Percentiles rank a stretch among this genome's conserved stretches.
phyloP scores from a whole-genome alignment of 64 coral and sea anemone genomes.

The Montipora foliosa region DNA sequence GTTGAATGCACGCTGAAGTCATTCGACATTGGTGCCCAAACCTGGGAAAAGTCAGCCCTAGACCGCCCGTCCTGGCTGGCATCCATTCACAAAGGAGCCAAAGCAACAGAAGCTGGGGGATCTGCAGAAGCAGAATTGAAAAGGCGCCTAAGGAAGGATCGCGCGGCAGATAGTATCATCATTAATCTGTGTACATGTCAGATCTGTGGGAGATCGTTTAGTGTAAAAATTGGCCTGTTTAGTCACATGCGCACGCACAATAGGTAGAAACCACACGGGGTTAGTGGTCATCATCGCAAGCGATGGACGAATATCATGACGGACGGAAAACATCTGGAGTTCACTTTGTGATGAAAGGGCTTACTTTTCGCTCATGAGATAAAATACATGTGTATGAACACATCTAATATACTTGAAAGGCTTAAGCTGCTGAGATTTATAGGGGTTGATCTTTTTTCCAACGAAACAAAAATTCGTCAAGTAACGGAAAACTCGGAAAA shows the following conservation, averaged over 20 bases:
- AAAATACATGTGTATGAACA: no score
- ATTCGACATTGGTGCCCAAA: constrained; percentile 1
- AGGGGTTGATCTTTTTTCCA: no score
- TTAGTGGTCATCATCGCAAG: constrained; percentile 11
- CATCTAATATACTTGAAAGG: no score
- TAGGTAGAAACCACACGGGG: constrained; percentile 4
- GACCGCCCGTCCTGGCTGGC: not conserved
- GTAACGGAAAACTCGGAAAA: no score
- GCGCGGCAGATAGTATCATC: not conserved
- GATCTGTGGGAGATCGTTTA: not conserved
- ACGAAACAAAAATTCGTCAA: no score
- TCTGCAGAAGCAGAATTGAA: not conserved
- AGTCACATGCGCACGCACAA: constrained; percentile 35
- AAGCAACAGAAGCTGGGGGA: not conserved
- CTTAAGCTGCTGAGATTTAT: no score
- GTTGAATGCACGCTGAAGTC: constrained; percentile 9
- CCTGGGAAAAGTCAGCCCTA: constrained; percentile 27
- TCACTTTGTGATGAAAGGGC: no score
- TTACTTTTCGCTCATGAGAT: no score
- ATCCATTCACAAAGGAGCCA: constrained; percentile 32
- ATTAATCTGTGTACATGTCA: not conserved
- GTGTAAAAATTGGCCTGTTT: not conserved
- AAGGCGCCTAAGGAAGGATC: constrained; percentile 10
- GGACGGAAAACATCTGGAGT: no score
- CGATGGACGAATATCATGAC: no score